These are phyloP conservation scores for Otis tarda DNA, from an alignment of 2,113 vertebrate species.

Conservation along the genomic window DNA sequence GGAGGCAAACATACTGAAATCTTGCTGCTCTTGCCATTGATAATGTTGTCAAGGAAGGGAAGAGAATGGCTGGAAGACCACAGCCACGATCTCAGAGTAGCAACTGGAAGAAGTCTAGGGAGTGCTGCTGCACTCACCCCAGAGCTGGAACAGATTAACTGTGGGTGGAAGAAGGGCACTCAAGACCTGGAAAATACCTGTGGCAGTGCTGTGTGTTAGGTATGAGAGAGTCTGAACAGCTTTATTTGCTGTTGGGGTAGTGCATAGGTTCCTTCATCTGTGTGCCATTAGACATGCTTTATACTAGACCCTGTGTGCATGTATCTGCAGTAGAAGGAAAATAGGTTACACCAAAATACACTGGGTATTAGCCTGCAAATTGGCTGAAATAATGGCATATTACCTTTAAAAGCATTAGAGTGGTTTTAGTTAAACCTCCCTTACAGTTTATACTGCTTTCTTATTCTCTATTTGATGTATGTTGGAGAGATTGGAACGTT, in stretches of 20 bases:
- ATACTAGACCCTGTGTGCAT: rapidly evolving
- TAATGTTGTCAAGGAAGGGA: not conserved
- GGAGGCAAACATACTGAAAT: not conserved
- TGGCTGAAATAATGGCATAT: not conserved
- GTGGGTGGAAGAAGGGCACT: not conserved
- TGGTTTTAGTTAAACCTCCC: not conserved
- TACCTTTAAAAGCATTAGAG: not conserved
- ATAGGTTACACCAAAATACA: not conserved
- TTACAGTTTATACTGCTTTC: not conserved
- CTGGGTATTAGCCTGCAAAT: not conserved
- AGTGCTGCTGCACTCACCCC: not conserved
- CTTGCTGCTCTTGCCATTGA: not conserved
- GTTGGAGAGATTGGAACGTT: not conserved
- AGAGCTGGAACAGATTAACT: not conserved
- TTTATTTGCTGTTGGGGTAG: not conserved
- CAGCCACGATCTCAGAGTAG: not conserved
- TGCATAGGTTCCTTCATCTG: not conserved
- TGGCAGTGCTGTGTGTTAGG: not conserved
- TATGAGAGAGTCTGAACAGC: not conserved
- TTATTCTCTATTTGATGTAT: not conserved
- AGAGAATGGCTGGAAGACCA: not conserved
- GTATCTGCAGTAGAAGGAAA: not conserved
- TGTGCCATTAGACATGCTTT: not conserved
- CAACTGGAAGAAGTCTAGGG: not conserved
- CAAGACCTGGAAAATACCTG: rapidly evolving